These are phyloP conservation scores for Apostichopus japonicus DNA, from an alignment of 35 echinoderm and acorn worm species.

Conservation along the genomic window DNA sequence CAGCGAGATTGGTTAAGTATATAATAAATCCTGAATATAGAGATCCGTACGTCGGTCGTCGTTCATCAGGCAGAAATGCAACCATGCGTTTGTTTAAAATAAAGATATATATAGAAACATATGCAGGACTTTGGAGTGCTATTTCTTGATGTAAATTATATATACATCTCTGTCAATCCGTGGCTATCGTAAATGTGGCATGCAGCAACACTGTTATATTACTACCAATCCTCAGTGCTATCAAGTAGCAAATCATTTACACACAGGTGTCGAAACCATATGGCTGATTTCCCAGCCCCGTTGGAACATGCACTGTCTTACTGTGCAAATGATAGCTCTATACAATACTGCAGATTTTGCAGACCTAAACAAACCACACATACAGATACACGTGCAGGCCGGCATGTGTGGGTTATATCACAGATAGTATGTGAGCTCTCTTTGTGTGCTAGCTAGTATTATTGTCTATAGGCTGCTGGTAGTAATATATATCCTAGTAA, in stretches of 20 bases:
- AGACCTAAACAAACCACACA: background rate
- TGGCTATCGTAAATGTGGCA: slow-evolving; percentile 49
- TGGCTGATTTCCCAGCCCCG: slow-evolving; percentile 12
- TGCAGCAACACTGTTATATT: slow-evolving; percentile 30
- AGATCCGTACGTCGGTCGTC: background rate
- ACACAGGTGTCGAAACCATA: slow-evolving; percentile 40
- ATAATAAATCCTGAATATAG: background rate
- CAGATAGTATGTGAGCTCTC: too few species aligned
- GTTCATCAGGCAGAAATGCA: background rate
- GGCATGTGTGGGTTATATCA: background rate
- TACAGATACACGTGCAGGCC: background rate
- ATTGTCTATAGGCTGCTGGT: too few species aligned
- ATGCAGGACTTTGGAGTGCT: too few species aligned
- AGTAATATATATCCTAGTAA: background rate
- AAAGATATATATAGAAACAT: too few species aligned
- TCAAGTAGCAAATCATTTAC: background rate
- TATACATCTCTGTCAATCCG: background rate
- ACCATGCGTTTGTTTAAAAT: background rate
- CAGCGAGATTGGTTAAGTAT: background rate
- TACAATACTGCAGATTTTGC: background rate
- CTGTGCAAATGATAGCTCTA: background rate
- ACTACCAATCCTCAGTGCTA: background rate
- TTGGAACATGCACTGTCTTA: background rate
- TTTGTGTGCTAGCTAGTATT: too few species aligned
- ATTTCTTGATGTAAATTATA: background rate